Base-by-base conservation (phyloP, 2,888 invertebrate genomes). In the Habrosyne pyritoides region DNA sequence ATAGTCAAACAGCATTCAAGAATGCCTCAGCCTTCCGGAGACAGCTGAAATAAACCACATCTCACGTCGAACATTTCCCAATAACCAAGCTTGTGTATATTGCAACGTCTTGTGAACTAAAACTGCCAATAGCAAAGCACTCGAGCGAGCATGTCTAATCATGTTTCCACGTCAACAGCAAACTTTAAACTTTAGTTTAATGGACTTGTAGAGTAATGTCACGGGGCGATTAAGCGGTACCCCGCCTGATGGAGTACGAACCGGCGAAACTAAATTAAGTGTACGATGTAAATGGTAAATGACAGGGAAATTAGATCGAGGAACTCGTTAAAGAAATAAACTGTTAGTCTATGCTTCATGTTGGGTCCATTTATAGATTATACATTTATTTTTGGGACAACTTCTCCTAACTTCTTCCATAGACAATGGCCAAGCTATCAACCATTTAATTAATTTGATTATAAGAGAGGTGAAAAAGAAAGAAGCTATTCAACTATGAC, bases 131-230 rank as follows among this genome's bases (percentile, higher is more conserved):
- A 57, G 47, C 47, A 63, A 18, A 42, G 42, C 42, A 61, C 59
- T 59, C 56, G 61, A 58, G 66, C 53, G 61, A 70, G 62, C 68
- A 55, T 54, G 65, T 63, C 67, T 70, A 63, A 73, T 67, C 71
- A 72, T 68, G 73, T 69, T 74, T 67, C 67, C 68, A 72, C 68
- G 77, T 78, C 77, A 73, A 66, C 71, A 71, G 55, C 67, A 63
- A 77, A 79, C 72, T 75, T 71, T 67, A 73, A 73, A 78, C 74
- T 73, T 69, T 57, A 64, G 65, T 76, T 77, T 75, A 79, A 82
- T 80, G 75, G 74, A 80, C 73, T 81, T 74, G 71, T 59, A 58
- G 68, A 71, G 73, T 74, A 77, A 68, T 71, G 69, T 66, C 70
- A 66, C 63, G 60, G 63, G 63, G 64, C 73, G 77, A 79, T 80